These are phyloP conservation scores for Urosaurus nigricauda DNA, from an alignment of 2,797 vertebrate genomes.

Conservation along the genomic window DNA sequence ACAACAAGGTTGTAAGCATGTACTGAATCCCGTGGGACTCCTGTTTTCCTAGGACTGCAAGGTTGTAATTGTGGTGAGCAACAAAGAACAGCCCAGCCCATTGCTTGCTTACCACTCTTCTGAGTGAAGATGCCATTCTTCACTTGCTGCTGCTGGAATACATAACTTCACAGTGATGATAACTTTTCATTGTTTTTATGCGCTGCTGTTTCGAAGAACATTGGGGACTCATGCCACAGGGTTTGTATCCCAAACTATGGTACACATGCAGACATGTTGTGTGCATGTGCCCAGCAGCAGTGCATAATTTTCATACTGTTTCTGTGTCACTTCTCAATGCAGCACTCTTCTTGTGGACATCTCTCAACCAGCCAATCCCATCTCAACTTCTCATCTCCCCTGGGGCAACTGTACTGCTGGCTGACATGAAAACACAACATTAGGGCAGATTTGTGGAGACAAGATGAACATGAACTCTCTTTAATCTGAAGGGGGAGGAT, in stretches of 20 bases:
- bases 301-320: neutral
- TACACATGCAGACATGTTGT: neutral
- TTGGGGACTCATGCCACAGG: neutral
- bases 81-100: neutral
- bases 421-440: slow-evolving; percentile 25
- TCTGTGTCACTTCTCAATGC: neutral
- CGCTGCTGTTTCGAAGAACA: neutral
- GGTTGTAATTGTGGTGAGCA: neutral
- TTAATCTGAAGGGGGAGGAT: slow-evolving; percentile 58
- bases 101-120: neutral
- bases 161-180: neutral
- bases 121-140: neutral
- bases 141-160: neutral
- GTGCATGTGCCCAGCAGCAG: neutral
- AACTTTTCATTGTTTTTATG: neutral
- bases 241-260: neutral
- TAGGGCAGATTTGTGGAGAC: slow-evolving; percentile 71
- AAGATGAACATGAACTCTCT: slow-evolving; percentile 68
- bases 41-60: neutral
- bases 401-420: neutral
- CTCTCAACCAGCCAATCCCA: neutral
- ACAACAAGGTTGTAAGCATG: neutral
- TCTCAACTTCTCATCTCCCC: slow-evolving; percentile 43
- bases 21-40: too few species aligned
- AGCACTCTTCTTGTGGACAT: slow-evolving; percentile 28